Conservation (phyloP, 2,888 invertebrate species). For the Scrobipalpa atriplicella region DNA sequence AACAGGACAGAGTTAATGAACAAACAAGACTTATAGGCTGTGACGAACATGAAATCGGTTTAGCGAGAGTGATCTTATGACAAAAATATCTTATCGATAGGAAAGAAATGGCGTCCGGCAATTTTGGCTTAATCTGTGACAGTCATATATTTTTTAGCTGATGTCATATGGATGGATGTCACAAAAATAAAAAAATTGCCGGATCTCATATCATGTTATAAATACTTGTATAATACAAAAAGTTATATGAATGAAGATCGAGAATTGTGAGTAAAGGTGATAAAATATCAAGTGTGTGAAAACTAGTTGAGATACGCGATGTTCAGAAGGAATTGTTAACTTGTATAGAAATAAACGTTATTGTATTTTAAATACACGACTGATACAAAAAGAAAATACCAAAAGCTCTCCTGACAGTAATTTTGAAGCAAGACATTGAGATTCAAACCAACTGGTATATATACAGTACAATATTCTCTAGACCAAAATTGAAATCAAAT, state of each 20-base stretch:
- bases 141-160: too few species aligned
- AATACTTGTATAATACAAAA: background rate
- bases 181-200: too few species aligned
- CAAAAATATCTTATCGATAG: constrained; percentile 45
- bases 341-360: background rate
- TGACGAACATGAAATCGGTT: constrained; percentile 75
- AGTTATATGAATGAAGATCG: background rate
- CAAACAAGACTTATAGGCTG: constrained; percentile 77
- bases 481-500: too few species aligned
- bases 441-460: too few species aligned
- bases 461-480: too few species aligned
- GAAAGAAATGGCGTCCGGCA: constrained; percentile 35
- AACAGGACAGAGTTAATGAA: constrained; percentile 56
- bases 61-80: constrained; percentile 50
- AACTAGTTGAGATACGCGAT: background rate
- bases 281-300: background rate
- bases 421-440: too few species aligned
- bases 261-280: background rate
- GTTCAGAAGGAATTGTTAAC: background rate
- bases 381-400: too few species aligned
- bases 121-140: too few species aligned
- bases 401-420: too few species aligned
- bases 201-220: constrained; percentile 26
- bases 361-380: background rate
- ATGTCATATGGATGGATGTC: too few species aligned